A percentile compares a stretch with the other conserved stretches of the same genome.
Conservation (phyloP, 1,140 invertebrate species). For the Hylaeus anthracinus region DNA sequence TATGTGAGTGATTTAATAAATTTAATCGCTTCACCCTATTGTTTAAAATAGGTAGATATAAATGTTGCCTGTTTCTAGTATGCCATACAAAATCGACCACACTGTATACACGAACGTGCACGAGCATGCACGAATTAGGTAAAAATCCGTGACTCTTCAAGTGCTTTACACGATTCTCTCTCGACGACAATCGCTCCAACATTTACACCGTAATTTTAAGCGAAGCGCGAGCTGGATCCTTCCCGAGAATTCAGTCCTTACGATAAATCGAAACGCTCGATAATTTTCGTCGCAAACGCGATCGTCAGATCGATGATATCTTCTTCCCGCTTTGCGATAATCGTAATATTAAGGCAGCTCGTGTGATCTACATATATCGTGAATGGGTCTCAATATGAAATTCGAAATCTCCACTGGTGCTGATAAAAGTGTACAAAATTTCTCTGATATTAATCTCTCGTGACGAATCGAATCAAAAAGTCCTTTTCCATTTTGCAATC, state of each 20-base stretch:
- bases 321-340: not conserved
- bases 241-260: not conserved
- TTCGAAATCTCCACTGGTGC: not conserved
- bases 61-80: too few relatives aligned
- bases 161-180: slow-evolving; percentile 66
- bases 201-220: slow-evolving; percentile 44
- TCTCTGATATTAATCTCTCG: not conserved
- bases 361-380: not conserved
- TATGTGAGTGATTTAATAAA: too few relatives aligned
- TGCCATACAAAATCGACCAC: not conserved
- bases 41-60: too few relatives aligned
- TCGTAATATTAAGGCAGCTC: not conserved
- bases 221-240: not conserved
- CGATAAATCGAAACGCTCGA: not conserved
- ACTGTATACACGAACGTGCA: slow-evolving; percentile 17
- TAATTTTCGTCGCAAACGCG: not conserved
- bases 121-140: slow-evolving; percentile 3
- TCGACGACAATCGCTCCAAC: slow-evolving; percentile 66
- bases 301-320: not conserved
- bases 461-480: not conserved
- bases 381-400: not conserved
- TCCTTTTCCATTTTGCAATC: not conserved
- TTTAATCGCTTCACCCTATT: too few relatives aligned
- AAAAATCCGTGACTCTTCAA: slow-evolving; percentile 56
- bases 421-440: too few relatives aligned